Base-by-base conservation (phyloP, 2,113 vertebrate genomes). In the Canis aureus region DNA sequence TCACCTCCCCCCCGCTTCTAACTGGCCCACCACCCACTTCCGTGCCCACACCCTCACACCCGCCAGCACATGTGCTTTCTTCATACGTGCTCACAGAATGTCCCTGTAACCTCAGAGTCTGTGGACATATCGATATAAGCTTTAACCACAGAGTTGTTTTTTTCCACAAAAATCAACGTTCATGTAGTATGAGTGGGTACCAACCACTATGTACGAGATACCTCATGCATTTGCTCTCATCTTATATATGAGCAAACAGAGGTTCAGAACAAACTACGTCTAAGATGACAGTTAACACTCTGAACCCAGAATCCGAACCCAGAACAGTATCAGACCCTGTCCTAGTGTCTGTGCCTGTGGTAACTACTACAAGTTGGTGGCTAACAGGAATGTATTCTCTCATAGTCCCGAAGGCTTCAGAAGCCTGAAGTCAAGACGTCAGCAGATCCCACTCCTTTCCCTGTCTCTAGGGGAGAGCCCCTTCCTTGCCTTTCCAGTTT, bases 231-330 rank as follows among this genome's bases (percentile, higher is more conserved):
- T 5, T 19, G 29, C 1, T 55, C 11, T 13, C 11, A 17, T 64
- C 95, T 94, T 86, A 62, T 13, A 89, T 32, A 32, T 12, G 5
- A 96, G 62, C 82, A 92, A 97, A 53, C 25, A 66, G 67, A 96
- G 51, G 59, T 8, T 88, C 0, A 0, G 74, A 66, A 43, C 92
- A 94, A 32, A 57, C 2, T 27, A 12, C 66, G 35, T 43, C 59
- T 69, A 27, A 64, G 78, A 59, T 23, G 20, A 51, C 7, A 74
- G n/a, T n/a, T 2, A 0, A 74, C 3, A 35, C 2, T 55, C 2
- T 55, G 11, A 2, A 71, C 43, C 8, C 80, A 78, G 38, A 64
- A 59, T 94, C 95, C 35, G 23, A 96, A 59, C 11, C 0, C 49
- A 43, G 43, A 79, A 60, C 64, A 53, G 19, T 11, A 78, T 53